Evolutionary conservation across 2,797 vertebrate genomes (phyloP), one percentile per base, ranked within the genome.

Genomic region (Hipposideros larvatus): DNA sequence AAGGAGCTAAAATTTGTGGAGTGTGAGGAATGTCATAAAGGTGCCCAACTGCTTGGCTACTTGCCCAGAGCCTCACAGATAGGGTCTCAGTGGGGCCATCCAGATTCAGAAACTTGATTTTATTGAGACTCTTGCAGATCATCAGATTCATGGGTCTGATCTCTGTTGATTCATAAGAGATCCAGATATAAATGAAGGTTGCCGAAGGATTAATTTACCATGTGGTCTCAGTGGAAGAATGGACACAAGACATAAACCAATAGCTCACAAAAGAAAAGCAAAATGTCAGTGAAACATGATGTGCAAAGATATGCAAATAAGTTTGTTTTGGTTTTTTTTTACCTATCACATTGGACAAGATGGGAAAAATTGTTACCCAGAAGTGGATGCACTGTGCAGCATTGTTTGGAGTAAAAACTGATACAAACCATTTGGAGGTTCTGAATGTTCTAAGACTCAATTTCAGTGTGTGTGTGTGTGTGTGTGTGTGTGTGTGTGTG

Each of bases 261-360:
- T 37, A 89, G 59, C 31, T 86, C 82, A 63, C 28, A 65, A 61
- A 91, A 92, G 86, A 83, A 80, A 63, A 94, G 65, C 63, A 65
- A 82, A 59, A 41, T 90, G 80, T 71, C 71, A 78, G 0, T 63
- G 43, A 61, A 75, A 41, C 10, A 41, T 9, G 34, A 9, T 53
- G 6, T 61, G 37, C 73, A 85, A 82, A 90, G 48, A 70, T 24
- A 53, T 13, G 57, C 4, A 55, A 85, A 92, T 63, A 46, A 95
- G 83, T 24, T 21, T 22, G 19, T 57, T 57, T 57, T 57, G 21
- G 41, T 51, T 83, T 57, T 70, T 21, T 43, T 28, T 34, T 80
- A 53, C 22, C 10, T 68, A 34, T 88, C 70, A 51, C 55, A 31
- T 90, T 96, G 57, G 57, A 48, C 68, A 37, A 51, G n/a, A 71